phyloP scores from a whole-genome alignment of 1,140 invertebrate genomes.

The Eriosoma lanigerum region DNA sequence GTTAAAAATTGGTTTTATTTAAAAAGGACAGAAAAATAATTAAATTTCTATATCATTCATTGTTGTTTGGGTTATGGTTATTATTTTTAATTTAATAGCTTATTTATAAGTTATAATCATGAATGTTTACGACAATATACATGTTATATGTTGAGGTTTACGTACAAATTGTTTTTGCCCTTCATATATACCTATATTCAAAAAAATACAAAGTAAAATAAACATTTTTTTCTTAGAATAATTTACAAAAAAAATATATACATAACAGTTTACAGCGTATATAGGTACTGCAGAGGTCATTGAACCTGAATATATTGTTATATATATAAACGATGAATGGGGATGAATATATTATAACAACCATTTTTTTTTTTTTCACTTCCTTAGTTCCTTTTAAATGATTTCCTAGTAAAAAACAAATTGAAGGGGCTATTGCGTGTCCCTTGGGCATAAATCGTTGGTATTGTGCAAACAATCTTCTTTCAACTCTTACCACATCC shows the following conservation, averaged over 20 bases:
- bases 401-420: neutral
- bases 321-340: neutral
- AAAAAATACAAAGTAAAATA: neutral
- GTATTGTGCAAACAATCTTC: slow-evolving; percentile 34
- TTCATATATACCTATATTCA: neutral
- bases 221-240: neutral
- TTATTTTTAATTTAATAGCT: slow-evolving; percentile 14
- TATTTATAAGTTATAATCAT: neutral
- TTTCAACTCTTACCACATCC: neutral
- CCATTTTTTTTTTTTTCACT: neutral
- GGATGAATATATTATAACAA: neutral
- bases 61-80: neutral
- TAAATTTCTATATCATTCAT: neutral
- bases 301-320: neutral
- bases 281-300: neutral
- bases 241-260: neutral
- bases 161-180: neutral
- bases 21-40: neutral
- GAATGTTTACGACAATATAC: neutral
- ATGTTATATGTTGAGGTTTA: neutral
- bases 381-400: neutral
- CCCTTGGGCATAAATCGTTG: neutral
- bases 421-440: neutral
- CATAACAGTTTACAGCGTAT: neutral
- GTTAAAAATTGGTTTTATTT: neutral